Evolutionary conservation across 2,797 vertebrate genomes (phyloP), one percentile per base, ranked within the genome.

Genomic region (Syngnathus acus): DNA sequence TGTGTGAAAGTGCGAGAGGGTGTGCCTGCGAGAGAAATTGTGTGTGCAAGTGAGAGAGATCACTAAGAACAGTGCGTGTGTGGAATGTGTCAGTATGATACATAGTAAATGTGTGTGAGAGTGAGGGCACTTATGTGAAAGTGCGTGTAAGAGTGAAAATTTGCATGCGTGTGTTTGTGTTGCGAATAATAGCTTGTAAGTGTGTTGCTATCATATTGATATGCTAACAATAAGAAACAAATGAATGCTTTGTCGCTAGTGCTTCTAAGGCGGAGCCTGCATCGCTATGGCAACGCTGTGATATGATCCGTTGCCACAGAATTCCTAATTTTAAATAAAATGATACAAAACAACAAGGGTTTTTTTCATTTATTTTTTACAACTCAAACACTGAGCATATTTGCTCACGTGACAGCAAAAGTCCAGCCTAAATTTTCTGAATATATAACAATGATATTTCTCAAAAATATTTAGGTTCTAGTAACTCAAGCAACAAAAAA

Each of bases 101-200:
- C 26, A 66, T 37, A 63, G 47, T 68, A 26, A 26, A 45, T 64
- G 64, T 40, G 68, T 62, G 69, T 68, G 68, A 62, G 61, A 67
- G 72, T 64, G 55, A 66, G 43, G 51, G 62, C 43, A 66, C 61
- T 67, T 59, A 63, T 64, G 47, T 69, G 70, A 68, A 48, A 65
- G 62, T 57, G 68, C 51, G 57, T 68, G 72, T 43, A 68, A 58
- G 69, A 66, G 65, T 62, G 57, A 48, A 17, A 48, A 9, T 50
- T 8, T 68, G 70, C 66, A 45, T 54, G 50, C 62, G 40, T 65
- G 63, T 60, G 47, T 58, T 62, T 38, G 57, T 38, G 47, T 64
- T 47, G 45, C 37, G 72, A 65, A 61, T 42, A 61, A 14, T 42
- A 61, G 19, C 39, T 61, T 61, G 42, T 42, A 19, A 61, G 59